Base-by-base conservation (phyloP, 2,888 invertebrate species). In the Trachelus tabidus region DNA sequence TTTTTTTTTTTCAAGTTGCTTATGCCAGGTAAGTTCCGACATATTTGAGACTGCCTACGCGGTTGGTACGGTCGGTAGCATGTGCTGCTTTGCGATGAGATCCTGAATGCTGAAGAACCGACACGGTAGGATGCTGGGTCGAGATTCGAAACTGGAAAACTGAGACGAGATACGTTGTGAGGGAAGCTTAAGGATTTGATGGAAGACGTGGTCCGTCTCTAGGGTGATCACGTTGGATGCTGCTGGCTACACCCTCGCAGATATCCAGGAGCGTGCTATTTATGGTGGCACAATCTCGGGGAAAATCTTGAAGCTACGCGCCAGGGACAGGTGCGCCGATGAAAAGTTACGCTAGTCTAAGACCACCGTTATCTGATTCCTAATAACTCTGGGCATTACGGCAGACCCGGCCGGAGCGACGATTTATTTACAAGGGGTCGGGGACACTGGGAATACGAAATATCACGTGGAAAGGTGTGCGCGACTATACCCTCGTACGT, bases 301-400 rank as follows among this genome's bases (percentile, higher is more conserved):
- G 30, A 71, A 71, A 71, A 71, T 71, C 71, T 71, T 30, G 6
- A 9, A 56, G 56, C 56, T 56, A 56, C 56, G 56, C 56, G 56
- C 23, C 68, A 71, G 40, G n/a, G 34, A 40, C 69, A 34, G 73
- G 37, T 75, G 75, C 40, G 73, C 79, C 15, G 9, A 56, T 56
- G 56, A 56, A 56, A 56, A 56, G 56, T 56, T 56, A 56, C 56
- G 56, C 56, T 56, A 9, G 56, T 56, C 56, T 56, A 56, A 56
- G 56, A 56, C 75, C 75, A 73, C 77, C 75, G 79, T 85, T 87
- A 87, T 87, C 87, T 85, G 87, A 87, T 87, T 86, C 83, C 84
- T 85, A 87, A 87, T 87, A 87, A 87, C 86, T 87, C 84, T 84
- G 75, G 75, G 69, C 68, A 30, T 73, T 74, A 73, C 79, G 37